Evolutionary conservation across 2,888 invertebrate genomes (phyloP).

Genomic region (Agrochola circellaris): DNA sequence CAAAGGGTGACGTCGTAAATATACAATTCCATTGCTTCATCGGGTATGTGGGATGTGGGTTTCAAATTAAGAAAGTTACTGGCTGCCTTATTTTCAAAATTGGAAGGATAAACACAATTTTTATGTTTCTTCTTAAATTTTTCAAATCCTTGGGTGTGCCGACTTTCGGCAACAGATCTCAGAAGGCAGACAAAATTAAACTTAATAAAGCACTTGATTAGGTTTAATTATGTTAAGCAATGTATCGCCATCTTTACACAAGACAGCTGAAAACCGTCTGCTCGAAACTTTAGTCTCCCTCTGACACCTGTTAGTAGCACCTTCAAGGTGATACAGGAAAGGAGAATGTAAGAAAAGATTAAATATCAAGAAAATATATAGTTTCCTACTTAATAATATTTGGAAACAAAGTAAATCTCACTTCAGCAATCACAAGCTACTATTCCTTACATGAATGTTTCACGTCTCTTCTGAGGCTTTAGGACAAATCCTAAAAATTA

Average conservation of each 20-base stretch:
- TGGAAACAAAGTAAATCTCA: not conserved
- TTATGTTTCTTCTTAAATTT: not conserved
- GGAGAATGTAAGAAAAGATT: not conserved
- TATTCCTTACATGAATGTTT: not conserved
- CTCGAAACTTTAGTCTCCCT: not conserved
- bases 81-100: not conserved
- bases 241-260: not conserved
- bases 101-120: not conserved
- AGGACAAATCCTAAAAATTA: not conserved
- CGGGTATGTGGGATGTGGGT: slow-evolving; percentile 5
- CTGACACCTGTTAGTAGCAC: not conserved
- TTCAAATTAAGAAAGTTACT: not conserved
- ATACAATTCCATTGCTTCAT: slow-evolving; percentile 33
- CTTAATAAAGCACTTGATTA: not conserved
- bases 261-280: not conserved
- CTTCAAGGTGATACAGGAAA: too few species aligned
- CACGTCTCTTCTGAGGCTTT: not conserved
- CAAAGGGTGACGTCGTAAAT: slow-evolving; percentile 45
- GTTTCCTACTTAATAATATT: not conserved
- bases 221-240: not conserved
- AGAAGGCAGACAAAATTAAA: not conserved
- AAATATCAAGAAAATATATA: not conserved
- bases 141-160: not conserved
- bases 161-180: not conserved
- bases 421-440: not conserved